Percentiles rank a stretch among this genome's conserved stretches.
Conservation (phyloP, 2,113 vertebrate genomes). For the Chaetops frenatus region DNA sequence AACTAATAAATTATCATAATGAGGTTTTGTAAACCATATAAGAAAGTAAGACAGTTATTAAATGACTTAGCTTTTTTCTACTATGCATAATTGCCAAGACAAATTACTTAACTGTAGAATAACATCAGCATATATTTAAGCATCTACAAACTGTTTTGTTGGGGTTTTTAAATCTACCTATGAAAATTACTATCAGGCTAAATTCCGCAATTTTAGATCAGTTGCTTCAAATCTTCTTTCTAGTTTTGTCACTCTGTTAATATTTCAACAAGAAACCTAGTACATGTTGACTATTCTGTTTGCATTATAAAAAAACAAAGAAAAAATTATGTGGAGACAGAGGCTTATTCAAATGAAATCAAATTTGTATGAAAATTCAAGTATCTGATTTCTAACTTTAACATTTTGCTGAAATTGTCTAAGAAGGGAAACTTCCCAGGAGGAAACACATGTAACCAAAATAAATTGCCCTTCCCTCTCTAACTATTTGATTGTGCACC, state of each 20-base stretch:
- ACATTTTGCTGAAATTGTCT: background rate
- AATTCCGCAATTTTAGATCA: background rate
- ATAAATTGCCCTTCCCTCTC: background rate
- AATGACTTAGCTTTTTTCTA: background rate
- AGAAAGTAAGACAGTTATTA: background rate
- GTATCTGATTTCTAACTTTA: background rate
- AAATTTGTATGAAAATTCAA: background rate
- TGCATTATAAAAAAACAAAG: background rate
- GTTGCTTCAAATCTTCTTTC: background rate
- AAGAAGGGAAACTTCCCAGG: background rate
- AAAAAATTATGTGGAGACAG: background rate
- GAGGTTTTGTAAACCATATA: background rate
- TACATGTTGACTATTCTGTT: background rate
- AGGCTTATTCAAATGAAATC: background rate
- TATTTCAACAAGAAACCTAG: background rate
- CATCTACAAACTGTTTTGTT: background rate
- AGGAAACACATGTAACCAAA: background rate
- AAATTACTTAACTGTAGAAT: background rate
- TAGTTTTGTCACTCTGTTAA: background rate
- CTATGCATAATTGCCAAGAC: background rate
- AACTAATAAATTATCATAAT: background rate
- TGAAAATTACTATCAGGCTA: background rate
- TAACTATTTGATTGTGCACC: background rate
- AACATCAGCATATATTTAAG: background rate
- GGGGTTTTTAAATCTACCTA: rapidly evolving